A percentile compares a stretch with the other conserved stretches of the same genome.
Evolutionary conservation across 2,113 vertebrate genomes (phyloP).

Genomic region (Pelmatolapia mariae): DNA sequence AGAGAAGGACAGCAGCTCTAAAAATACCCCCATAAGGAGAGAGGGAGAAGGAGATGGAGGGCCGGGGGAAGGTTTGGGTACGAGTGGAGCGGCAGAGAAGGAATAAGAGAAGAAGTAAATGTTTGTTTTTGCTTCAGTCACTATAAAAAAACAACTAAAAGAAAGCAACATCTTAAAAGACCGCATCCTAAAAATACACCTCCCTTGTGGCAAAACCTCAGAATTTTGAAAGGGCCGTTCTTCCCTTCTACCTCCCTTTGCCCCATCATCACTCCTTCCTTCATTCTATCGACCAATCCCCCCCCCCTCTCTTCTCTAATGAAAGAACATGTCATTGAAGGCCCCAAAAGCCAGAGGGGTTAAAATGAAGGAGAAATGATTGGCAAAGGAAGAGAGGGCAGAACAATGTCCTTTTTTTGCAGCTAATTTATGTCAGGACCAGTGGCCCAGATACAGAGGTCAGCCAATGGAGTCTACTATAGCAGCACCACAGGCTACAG

Average conservation of each 20-base stretch:
- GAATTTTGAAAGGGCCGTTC: background rate
- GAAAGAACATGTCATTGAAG: constrained; percentile 29
- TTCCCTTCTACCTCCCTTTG: background rate
- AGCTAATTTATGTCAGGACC: constrained; percentile 43
- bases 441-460: constrained; percentile 51
- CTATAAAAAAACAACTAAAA: background rate
- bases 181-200: constrained; percentile 29
- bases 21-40: constrained; percentile 51
- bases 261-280: background rate
- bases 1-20: constrained; percentile 54
- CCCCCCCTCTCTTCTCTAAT: background rate
- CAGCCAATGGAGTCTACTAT: background rate
- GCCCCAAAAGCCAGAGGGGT: constrained; percentile 39
- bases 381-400: background rate
- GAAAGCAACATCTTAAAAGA: background rate
- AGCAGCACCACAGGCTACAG: constrained; percentile 35
- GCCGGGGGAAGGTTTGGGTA: background rate
- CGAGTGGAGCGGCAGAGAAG: background rate
- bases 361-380: background rate
- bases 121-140: constrained; percentile 13
- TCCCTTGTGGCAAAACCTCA: constrained; percentile 21
- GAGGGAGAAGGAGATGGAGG: background rate
- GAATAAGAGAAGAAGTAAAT: background rate
- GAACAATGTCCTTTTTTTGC: constrained; percentile 29
- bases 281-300: background rate